Evolutionary conservation across 2,888 invertebrate genomes (phyloP).

Genomic region (Euclidia mi): DNA sequence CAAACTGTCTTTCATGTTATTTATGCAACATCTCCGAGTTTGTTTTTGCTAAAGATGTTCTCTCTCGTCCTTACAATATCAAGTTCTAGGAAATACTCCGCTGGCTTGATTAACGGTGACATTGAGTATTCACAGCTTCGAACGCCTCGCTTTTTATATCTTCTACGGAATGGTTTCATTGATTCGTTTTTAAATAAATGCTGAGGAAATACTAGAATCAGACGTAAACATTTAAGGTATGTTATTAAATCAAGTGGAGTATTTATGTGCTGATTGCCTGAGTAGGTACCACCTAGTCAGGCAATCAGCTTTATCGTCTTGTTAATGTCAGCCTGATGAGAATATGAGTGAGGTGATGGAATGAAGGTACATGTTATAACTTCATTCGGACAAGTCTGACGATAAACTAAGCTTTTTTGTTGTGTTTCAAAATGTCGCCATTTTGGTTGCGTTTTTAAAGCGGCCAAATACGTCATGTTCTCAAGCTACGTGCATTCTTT

Average conservation of each 20-base stretch:
- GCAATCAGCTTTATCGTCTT: no score
- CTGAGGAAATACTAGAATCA: no score
- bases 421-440: no score
- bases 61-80: not conserved
- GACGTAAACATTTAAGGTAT: not conserved
- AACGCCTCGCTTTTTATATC: constrained; percentile 6
- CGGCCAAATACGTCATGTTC: no score
- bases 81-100: constrained; percentile 9
- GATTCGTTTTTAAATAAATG: not conserved
- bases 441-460: no score
- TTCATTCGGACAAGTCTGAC: no score
- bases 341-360: no score
- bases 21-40: not conserved
- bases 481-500: no score
- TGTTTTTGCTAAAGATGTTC: not conserved
- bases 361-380: no score
- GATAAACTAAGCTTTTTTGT: no score
- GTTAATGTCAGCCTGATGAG: no score
- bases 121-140: constrained; percentile 7
- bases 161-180: constrained; percentile 5
- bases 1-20: not conserved
- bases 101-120: constrained; percentile 14
- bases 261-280: not conserved
- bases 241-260: not conserved
- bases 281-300: no score